Conservation (phyloP, 2,113 vertebrate species). For the Azemiops feae region DNA sequence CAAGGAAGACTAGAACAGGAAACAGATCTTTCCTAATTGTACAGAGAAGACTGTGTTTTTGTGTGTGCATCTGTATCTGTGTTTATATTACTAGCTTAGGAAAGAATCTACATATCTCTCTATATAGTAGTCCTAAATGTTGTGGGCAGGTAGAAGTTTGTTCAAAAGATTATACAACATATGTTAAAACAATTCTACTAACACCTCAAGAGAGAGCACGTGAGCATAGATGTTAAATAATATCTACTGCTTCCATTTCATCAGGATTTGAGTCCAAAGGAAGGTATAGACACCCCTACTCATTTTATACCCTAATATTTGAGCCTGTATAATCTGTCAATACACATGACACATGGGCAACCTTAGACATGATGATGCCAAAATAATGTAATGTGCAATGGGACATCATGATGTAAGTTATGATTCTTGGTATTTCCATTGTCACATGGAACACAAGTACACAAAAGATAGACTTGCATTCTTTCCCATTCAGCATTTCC, state of each 20-base stretch:
- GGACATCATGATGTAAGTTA: not conserved
- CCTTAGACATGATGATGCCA: not conserved
- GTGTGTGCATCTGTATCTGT: not conserved
- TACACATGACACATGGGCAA: not conserved
- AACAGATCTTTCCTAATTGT: conserved; percentile 10
- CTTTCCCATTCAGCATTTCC: not conserved
- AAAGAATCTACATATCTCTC: not conserved
- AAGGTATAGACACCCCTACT: not conserved
- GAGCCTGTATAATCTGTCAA: not conserved
- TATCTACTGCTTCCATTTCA: not conserved
- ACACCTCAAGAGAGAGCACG: not conserved
- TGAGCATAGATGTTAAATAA: not conserved
- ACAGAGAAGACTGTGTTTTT: not conserved
- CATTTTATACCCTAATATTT: not conserved
- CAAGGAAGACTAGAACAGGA: not conserved
- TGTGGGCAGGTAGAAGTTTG: not conserved
- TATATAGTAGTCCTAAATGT: not conserved
- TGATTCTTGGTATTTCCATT: not conserved
- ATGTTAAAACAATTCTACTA: not conserved
- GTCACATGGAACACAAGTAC: not conserved
- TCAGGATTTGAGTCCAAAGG: not conserved
- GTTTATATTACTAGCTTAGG: not conserved
- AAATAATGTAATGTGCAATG: not conserved
- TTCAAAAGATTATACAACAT: not conserved
- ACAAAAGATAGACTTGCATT: not conserved